Evolutionary conservation across 1,140 invertebrate genomes (phyloP).

Genomic region (Penaeus indicus): DNA sequence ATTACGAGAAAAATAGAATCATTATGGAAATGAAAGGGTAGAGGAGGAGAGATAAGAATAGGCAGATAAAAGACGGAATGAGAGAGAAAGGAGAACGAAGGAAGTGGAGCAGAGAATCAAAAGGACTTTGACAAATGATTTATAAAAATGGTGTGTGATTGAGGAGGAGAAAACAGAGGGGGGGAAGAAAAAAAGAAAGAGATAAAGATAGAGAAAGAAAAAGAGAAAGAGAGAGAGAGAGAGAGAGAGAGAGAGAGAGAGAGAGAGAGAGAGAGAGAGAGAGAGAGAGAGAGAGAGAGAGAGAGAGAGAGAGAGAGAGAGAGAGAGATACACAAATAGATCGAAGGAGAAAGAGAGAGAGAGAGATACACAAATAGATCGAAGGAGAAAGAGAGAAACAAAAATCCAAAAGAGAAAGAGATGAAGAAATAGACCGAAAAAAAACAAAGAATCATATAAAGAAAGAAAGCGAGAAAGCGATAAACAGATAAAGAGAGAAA

Average conservation of each 20-base stretch:
- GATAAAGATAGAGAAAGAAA: not conserved
- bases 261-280: not conserved
- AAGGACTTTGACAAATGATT: too few species aligned
- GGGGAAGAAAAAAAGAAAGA: not conserved
- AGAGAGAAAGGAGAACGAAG: too few species aligned
- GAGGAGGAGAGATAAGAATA: too few species aligned
- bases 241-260: not conserved
- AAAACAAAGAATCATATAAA: not conserved
- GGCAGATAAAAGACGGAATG: too few species aligned
- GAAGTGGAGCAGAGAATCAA: too few species aligned
- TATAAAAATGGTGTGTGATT: too few species aligned
- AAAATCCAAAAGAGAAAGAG: not conserved
- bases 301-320: slow-evolving; percentile 32
- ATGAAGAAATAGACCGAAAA: not conserved
- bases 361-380: not conserved
- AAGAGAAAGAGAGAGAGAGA: slow-evolving; percentile 2
- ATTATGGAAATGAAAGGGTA: too few species aligned
- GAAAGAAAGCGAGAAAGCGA: not conserved
- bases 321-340: slow-evolving; percentile 15
- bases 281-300: not conserved
- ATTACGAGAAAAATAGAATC: too few species aligned
- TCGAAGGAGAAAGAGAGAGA: slow-evolving; percentile 10
- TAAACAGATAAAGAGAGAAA: not conserved
- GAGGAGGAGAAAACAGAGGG: not conserved
- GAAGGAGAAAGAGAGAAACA: not conserved